Evolutionary conservation across 2,113 vertebrate genomes (phyloP).

Genomic region (Psammodynastes pulverulentus): DNA sequence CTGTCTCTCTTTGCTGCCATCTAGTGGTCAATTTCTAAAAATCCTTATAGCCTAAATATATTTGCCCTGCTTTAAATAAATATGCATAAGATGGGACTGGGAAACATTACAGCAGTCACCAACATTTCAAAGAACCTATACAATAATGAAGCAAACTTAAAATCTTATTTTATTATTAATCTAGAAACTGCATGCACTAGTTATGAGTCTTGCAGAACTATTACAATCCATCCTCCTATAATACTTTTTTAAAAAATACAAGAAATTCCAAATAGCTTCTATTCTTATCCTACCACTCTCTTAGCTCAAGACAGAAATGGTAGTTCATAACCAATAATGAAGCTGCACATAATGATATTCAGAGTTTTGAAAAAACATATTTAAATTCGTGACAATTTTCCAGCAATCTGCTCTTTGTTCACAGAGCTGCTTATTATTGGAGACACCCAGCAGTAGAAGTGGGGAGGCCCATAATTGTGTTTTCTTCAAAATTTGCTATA

Average conservation of each 20-base stretch:
- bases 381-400: neutral
- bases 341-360: neutral
- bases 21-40: neutral
- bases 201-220: neutral
- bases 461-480: neutral
- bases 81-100: neutral
- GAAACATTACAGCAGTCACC: neutral
- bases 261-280: neutral
- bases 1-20: neutral
- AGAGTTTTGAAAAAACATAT: neutral
- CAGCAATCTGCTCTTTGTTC: neutral
- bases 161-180: neutral
- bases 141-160: neutral
- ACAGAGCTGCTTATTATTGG: neutral
- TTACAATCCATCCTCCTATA: neutral
- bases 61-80: neutral
- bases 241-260: neutral
- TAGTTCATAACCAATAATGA: neutral
- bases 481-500: neutral
- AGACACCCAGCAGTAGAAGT: neutral
- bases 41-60: neutral
- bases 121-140: neutral
- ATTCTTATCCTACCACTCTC: neutral
- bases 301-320: neutral
- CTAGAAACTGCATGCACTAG: neutral